Evolutionary conservation across 2,888 invertebrate species (phyloP).

Genomic region (Halictus ligatus): DNA sequence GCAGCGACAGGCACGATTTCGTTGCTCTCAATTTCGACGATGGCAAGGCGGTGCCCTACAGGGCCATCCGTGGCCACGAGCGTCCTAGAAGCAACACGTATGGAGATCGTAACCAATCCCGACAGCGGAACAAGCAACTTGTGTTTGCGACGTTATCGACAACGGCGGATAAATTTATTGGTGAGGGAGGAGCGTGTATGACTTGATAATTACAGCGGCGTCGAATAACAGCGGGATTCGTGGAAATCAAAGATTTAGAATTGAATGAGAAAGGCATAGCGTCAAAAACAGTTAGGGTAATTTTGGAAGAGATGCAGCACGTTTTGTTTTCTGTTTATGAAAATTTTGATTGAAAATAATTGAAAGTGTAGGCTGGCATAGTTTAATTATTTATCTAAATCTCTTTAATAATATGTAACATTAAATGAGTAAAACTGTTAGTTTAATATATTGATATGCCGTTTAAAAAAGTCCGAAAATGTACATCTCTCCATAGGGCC

Average conservation of each 20-base stretch:
- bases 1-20: neutral
- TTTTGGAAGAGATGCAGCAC: no score
- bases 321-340: no score
- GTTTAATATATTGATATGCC: no score
- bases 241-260: constrained; percentile 39
- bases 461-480: no score
- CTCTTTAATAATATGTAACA: no score
- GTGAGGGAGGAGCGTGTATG: constrained; percentile 26
- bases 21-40: neutral
- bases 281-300: neutral
- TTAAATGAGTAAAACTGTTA: no score
- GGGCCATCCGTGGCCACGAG: neutral
- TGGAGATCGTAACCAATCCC: constrained; percentile 24
- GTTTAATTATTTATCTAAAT: no score
- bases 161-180: constrained; percentile 62
- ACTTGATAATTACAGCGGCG: constrained; percentile 49
- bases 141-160: constrained; percentile 37
- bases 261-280: constrained; percentile 32
- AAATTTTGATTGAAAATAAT: no score
- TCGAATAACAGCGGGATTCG: constrained; percentile 50
- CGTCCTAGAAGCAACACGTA: neutral
- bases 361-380: no score
- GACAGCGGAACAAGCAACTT: neutral
- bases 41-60: neutral
- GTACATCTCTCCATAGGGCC: no score